phyloP scores from a whole-genome alignment of 2,888 invertebrate species.

The Ormyrus nitidulus region DNA sequence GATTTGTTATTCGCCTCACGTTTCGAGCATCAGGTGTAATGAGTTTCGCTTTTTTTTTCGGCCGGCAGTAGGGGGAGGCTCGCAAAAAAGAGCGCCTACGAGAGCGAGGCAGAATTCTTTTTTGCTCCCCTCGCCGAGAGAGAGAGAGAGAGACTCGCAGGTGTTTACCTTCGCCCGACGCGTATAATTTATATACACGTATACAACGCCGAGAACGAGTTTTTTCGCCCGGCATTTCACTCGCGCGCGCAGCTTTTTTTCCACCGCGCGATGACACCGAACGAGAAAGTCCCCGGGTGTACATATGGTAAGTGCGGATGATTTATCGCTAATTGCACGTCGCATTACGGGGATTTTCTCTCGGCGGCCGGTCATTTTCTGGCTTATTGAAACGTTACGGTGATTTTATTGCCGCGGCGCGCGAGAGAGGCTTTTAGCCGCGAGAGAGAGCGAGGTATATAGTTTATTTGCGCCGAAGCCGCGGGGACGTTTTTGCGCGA shows the following conservation, averaged over 20 bases:
- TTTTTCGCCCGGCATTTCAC: neutral
- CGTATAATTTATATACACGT: neutral
- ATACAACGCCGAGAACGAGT: conserved; percentile 11
- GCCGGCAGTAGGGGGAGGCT: neutral
- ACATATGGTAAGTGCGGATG: no score
- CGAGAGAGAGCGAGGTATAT: no score
- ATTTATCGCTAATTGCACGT: no score
- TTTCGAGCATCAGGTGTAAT: conserved; percentile 28
- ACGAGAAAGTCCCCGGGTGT: no score
- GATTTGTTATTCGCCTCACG: conserved; percentile 13
- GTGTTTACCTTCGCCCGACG: conserved; percentile 5
- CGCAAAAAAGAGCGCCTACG: neutral
- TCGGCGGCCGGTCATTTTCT: no score
- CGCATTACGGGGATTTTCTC: no score
- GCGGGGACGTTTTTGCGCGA: no score
- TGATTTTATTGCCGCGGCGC: no score
- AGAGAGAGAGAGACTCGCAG: neutral
- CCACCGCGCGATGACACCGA: no score
- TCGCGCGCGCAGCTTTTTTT: neutral
- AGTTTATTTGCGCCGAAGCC: no score
- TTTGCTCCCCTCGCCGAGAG: neutral
- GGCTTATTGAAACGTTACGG: no score
- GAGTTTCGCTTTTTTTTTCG: conserved; percentile 31
- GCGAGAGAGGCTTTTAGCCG: no score
- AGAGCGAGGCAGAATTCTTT: neutral